Conservation (phyloP, 2,113 vertebrate genomes). For the Vimba vimba region DNA sequence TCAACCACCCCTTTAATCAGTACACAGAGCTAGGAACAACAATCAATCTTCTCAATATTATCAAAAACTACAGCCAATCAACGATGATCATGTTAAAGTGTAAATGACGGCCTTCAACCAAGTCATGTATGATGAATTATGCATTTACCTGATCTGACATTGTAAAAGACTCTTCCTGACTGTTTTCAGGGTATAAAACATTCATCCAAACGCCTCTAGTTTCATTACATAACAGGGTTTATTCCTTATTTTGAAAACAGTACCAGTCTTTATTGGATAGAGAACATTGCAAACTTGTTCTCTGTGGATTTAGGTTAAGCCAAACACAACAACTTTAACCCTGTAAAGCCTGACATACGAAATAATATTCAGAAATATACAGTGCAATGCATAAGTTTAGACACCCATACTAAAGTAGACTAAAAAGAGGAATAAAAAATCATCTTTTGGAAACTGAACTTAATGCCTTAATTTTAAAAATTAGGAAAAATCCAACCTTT, state of each 20-base stretch:
- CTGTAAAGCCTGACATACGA: too few relatives aligned
- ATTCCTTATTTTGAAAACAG: neutral
- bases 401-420: too few relatives aligned
- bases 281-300: constrained; percentile 2
- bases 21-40: neutral
- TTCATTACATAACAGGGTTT: constrained; percentile 19
- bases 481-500: too few relatives aligned
- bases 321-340: neutral
- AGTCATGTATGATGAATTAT: neutral
- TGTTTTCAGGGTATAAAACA: constrained; percentile 18
- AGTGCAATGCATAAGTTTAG: too few relatives aligned
- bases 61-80: neutral
- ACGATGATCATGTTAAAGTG: neutral
- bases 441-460: too few relatives aligned
- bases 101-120: neutral
- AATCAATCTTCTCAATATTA: neutral
- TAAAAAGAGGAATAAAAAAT: too few relatives aligned
- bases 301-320: neutral
- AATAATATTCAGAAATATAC: too few relatives aligned
- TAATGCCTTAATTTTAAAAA: too few relatives aligned
- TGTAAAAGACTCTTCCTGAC: neutral
- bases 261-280: neutral
- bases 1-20: neutral
- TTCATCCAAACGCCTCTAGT: neutral
- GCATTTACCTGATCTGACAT: neutral